A percentile compares a stretch with the other conserved stretches of the same genome.
These are phyloP conservation scores for Epistrophe grossulariae DNA, from an alignment of 2,888 invertebrate genomes.

Conservation along the genomic window DNA sequence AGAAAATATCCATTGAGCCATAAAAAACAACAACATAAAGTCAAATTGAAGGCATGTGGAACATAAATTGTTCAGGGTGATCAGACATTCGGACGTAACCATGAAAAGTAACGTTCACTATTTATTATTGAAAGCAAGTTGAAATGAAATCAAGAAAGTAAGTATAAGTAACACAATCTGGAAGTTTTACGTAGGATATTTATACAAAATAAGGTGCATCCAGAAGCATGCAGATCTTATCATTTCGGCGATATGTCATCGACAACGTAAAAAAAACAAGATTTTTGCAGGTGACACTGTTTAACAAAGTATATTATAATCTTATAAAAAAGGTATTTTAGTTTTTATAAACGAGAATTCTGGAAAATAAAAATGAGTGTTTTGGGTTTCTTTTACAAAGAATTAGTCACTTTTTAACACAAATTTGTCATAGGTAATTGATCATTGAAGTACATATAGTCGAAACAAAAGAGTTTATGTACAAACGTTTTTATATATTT, in stretches of 20 bases:
- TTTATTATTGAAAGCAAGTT: constrained; percentile 37
- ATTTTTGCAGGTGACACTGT: constrained; percentile 23
- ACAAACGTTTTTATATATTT: neutral
- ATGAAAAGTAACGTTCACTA: constrained; percentile 57
- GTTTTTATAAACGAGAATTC: neutral
- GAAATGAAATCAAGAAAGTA: constrained; percentile 35
- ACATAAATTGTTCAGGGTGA: constrained; percentile 61
- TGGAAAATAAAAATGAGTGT: neutral
- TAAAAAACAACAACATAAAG: constrained; percentile 57
- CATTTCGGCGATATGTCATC: constrained; percentile 11
- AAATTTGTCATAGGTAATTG: neutral
- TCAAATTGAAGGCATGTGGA: constrained; percentile 54
- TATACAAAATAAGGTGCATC: constrained; percentile 4
- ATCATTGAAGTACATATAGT: neutral
- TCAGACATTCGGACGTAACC: constrained; percentile 50
- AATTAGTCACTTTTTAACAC: neutral
- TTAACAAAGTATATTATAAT: neutral
- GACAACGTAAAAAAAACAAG: neutral
- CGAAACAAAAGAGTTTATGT: constrained; percentile 14
- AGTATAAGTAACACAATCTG: constrained; percentile 21
- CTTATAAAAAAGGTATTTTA: neutral
- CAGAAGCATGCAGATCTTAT: constrained; percentile 35
- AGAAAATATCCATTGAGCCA: constrained; percentile 30
- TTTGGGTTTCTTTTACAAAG: neutral
- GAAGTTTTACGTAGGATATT: neutral